Percentiles rank a stretch among this genome's conserved stretches.
Conservation (phyloP, 2,113 vertebrate genomes). For the Podilymbus podiceps region DNA sequence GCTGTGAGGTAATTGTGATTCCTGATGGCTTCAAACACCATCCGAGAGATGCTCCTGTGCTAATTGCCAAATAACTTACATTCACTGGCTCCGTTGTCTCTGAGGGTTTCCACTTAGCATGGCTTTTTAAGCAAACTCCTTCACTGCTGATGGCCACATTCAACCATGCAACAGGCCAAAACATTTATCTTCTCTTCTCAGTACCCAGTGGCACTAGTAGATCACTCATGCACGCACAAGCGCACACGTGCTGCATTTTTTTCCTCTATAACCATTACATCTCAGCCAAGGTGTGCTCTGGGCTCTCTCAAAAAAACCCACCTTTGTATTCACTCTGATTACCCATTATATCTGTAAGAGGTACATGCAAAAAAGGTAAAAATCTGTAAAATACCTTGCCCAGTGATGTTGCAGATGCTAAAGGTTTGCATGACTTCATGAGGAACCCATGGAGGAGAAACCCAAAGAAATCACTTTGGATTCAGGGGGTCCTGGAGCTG, state of each 20-base stretch:
- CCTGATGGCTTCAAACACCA: not conserved
- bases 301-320: not conserved
- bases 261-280: not conserved
- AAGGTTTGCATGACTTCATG: not conserved
- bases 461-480: not conserved
- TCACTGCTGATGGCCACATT: not conserved
- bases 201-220: not conserved
- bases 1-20: not conserved
- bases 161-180: not conserved
- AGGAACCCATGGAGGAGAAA: not conserved
- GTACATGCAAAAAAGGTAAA: not conserved
- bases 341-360: not conserved
- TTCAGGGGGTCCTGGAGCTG: not conserved
- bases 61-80: not conserved
- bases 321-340: not conserved
- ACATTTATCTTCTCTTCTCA: not conserved
- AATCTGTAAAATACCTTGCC: not conserved
- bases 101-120: not conserved
- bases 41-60: not conserved
- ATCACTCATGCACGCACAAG: not conserved
- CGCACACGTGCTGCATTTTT: not conserved
- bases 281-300: not conserved
- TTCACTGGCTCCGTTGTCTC: not conserved
- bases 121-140: slow-evolving; percentile 13
- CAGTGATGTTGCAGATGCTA: not conserved